phyloP scores from a whole-genome alignment of 2,888 invertebrate genomes.

The Dyspetes luteomarginatus region DNA sequence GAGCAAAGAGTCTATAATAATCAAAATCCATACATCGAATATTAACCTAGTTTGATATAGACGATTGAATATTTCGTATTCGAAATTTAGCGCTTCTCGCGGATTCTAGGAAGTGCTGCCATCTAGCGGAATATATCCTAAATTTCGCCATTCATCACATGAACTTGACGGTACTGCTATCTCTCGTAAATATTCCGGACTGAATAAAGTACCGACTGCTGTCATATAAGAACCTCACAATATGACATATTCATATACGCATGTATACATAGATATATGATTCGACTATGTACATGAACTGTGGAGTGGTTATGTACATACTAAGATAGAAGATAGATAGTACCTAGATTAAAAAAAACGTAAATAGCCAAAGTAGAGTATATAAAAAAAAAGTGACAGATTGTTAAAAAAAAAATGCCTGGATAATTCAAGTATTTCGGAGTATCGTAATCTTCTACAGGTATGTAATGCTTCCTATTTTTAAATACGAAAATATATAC shows the following conservation, averaged over 20 bases:
- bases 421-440: background rate
- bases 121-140: too few species aligned
- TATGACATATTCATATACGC: background rate
- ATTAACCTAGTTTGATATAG: too few species aligned
- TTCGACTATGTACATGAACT: background rate
- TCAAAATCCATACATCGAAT: too few species aligned
- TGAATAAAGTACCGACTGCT: background rate
- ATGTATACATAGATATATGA: background rate
- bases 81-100: too few species aligned
- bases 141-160: background rate
- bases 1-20: too few species aligned
- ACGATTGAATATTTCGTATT: too few species aligned
- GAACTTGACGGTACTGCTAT: background rate
- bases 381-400: conserved; percentile 22
- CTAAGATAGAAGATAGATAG: too few species aligned
- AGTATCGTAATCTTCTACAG: background rate
- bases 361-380: conserved; percentile 21
- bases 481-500: background rate
- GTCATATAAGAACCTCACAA: background rate
- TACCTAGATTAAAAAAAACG: conserved; percentile 21
- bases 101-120: too few species aligned
- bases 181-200: background rate
- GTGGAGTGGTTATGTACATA: conserved; percentile 21
- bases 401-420: conserved; percentile 1
- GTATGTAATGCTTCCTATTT: conserved; percentile 8